Evolutionary conservation across 2,113 vertebrate species (phyloP).

Genomic region (Pyxicephalus adspersus): DNA sequence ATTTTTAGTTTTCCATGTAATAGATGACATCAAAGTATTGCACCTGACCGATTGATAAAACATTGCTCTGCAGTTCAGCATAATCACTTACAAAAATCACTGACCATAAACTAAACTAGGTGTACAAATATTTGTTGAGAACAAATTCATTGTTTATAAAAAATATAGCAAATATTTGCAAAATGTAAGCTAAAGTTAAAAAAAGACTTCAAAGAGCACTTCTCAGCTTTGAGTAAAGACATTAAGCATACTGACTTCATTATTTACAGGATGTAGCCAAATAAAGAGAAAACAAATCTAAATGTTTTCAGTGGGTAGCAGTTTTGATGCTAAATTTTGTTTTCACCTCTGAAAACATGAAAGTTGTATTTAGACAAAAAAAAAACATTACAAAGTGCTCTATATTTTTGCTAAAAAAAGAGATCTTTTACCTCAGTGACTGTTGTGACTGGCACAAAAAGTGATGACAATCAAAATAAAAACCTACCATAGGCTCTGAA

Average conservation of each 20-base stretch:
- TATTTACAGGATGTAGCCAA: not conserved
- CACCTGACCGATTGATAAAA: no score
- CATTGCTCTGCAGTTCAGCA: not conserved
- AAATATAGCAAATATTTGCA: not conserved
- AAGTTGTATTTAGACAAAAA: no score
- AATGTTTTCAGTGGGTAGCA: not conserved
- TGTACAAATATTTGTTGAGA: not conserved
- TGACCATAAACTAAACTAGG: not conserved
- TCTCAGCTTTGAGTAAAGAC: not conserved
- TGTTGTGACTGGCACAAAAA: no score
- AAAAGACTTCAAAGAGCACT: not conserved
- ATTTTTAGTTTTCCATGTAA: no score
- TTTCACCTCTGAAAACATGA: not conserved
- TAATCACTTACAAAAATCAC: not conserved
- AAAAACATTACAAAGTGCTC: no score
- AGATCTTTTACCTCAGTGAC: no score
- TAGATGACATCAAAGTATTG: no score
- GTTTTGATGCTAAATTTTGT: not conserved
- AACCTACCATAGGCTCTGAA: no score
- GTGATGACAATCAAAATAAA: no score
- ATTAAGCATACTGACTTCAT: not conserved
- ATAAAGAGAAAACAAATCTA: not conserved
- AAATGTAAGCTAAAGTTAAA: not conserved
- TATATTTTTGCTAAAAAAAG: not conserved
- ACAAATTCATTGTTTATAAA: not conserved